Percentiles rank a stretch among this genome's conserved stretches.
Conservation (phyloP, 37 sponge, comb jelly and placozoan genomes). For the Halichondria panicea region DNA sequence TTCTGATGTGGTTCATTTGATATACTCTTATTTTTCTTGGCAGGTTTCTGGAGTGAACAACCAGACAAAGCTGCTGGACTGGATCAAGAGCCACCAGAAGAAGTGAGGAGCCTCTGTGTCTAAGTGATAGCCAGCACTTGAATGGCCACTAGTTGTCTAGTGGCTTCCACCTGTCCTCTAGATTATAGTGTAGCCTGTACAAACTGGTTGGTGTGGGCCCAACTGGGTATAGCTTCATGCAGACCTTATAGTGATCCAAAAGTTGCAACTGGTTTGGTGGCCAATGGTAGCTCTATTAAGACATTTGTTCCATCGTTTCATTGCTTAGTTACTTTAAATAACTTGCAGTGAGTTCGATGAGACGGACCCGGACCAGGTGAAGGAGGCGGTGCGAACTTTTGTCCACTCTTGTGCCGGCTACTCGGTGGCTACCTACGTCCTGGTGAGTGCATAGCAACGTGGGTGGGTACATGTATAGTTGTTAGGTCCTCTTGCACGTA, state of each 20-base stretch:
- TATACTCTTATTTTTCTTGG: background rate
- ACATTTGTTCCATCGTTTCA: too few species aligned
- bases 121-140: background rate
- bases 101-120: conserved; percentile 28
- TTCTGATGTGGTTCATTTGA: background rate
- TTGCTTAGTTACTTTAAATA: background rate
- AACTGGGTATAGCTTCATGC: too few species aligned
- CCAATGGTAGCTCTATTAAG: too few species aligned
- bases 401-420: conserved; percentile 88
- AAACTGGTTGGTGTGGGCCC: background rate
- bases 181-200: background rate
- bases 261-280: too few species aligned
- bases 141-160: background rate
- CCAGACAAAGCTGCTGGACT: conserved; percentile 54
- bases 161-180: background rate
- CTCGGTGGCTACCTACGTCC: conserved; percentile 86
- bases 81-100: conserved; percentile 69
- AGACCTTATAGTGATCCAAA: too few species aligned
- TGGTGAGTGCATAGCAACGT: conserved; percentile 56
- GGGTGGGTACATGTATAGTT: background rate
- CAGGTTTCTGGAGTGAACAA: conserved; percentile 69
- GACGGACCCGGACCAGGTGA: conserved; percentile 55
- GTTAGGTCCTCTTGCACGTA: background rate
- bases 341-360: conserved; percentile 60
- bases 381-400: conserved; percentile 71